Base-by-base conservation (phyloP, 1,140 invertebrate species). In the Yoshiicerus persimilis region DNA sequence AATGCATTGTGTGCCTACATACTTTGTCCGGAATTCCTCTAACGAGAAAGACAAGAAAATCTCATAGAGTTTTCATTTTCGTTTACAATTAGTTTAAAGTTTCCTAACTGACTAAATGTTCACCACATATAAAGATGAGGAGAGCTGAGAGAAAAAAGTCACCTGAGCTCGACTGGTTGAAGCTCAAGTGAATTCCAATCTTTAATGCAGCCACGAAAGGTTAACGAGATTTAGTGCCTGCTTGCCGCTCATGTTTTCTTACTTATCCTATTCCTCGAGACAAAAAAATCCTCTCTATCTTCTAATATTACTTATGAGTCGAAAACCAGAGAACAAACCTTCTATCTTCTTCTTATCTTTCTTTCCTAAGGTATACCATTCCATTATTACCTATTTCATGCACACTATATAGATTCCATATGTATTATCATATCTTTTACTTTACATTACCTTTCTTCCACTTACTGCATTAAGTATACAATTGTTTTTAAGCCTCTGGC, bases 171-270 rank as follows among this genome's bases (percentile, higher is more conserved):
- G 84, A 34, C 27, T 47, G 16, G 32, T 39, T 34, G 38, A 36
- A 62, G 70, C 64, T 87, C 87, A 86, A 86, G 84, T 70, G 30
- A 83, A 88, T 86, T 88, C 87, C 87, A 88, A 85, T 85, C 87
- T 66, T 66, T 30, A 85, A 88, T 84, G 56, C 64, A 88, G 77
- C 87, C 87, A 86, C 84, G 66, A 88, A 86, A 88, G 88, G 88
- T 88, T 88, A 88, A 88, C 88, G 88, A 88, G 88, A 88, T 88
- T 88, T 84, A 47, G 83, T 88, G 70, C 64, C 47, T 85, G 87
- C 56, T 70, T 32, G 87, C 34, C 34, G 62, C 85, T 86, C 56
- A 64, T 38, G 62, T 38, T 86, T 80, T 80, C 56, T 85, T 86
- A 56, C 85, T 70, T 70, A 66, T 86, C 34, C 62, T 86, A 38